These are phyloP conservation scores for Caenorhabditis sp. DNA, from an alignment of 2,888 invertebrate species.

Conservation along the genomic window DNA sequence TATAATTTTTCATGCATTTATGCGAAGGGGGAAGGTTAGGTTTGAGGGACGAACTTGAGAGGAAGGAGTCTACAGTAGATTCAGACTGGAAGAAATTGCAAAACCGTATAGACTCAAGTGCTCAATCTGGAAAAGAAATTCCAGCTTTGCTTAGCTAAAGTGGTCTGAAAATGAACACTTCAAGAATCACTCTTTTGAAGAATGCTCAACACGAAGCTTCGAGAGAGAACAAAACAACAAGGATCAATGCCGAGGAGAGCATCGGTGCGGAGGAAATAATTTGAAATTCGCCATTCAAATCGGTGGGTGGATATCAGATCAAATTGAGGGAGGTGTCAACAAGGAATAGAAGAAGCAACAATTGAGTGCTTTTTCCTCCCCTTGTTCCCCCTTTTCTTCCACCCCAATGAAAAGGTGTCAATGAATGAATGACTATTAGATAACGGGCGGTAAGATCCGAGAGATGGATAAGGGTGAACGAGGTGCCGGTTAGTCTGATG, in stretches of 20 bases:
- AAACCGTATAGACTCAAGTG: not conserved
- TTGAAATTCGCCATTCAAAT: conserved; percentile 40
- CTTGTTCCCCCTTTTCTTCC: not conserved
- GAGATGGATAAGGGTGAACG: conserved; percentile 21
- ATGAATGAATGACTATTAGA: conserved; percentile 45
- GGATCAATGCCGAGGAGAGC: not conserved
- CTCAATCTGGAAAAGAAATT: not conserved
- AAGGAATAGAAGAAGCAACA: conserved; percentile 31
- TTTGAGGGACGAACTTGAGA: not conserved
- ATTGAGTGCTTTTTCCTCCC: conserved; percentile 11
- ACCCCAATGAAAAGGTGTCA: conserved; percentile 47
- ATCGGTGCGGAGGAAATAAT: conserved; percentile 39
- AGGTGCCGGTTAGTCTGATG: conserved; percentile 19
- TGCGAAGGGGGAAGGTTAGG: not conserved
- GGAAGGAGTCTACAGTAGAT: not conserved
- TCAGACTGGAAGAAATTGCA: too few relatives aligned
- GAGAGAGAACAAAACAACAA: conserved; percentile 26
- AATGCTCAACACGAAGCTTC: conserved; percentile 10
- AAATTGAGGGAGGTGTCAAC: conserved; percentile 56
- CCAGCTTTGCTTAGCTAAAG: not conserved
- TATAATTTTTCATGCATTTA: conserved; percentile 19
- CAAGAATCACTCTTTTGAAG: conserved; percentile 28
- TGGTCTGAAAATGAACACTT: conserved; percentile 44
- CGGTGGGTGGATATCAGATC: conserved; percentile 48
- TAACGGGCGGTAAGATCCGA: conserved; percentile 43